Conservation (phyloP, 2,888 invertebrate genomes). For the Nemotelus pantherinus region DNA sequence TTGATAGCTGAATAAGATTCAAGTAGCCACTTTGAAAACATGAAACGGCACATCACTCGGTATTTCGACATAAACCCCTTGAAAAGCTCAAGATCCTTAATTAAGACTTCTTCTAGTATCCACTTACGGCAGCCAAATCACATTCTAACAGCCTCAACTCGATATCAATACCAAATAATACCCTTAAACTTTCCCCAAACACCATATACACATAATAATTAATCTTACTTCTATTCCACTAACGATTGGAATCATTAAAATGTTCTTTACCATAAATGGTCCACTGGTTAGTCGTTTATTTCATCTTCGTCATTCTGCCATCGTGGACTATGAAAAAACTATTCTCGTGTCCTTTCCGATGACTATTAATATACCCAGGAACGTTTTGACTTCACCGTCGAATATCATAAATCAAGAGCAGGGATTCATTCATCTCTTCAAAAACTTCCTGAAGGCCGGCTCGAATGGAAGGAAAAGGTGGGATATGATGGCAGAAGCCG, state of each 20-base stretch:
- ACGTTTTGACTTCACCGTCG: slow-evolving; percentile 51
- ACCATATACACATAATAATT: not conserved
- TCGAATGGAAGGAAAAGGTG: not conserved
- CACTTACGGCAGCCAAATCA: no score
- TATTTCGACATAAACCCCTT: no score
- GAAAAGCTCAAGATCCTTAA: no score
- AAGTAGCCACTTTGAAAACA: no score
- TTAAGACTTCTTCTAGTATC: no score
- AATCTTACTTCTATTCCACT: not conserved
- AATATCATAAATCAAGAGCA: slow-evolving; percentile 53
- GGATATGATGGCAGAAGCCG: not conserved
- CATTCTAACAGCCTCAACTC: no score
- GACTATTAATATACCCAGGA: slow-evolving; percentile 44
- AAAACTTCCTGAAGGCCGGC: slow-evolving; percentile 22
- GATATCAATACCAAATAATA: no score
- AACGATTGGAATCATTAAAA: slow-evolving; percentile 13
- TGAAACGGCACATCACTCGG: no score
- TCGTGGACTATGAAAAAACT: not conserved
- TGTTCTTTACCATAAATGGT: slow-evolving; percentile 6
- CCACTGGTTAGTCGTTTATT: slow-evolving; percentile 1
- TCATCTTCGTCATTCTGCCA: not conserved
- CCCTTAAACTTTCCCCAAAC: no score
- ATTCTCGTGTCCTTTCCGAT: not conserved
- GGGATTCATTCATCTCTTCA: slow-evolving; percentile 52
- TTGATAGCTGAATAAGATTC: no score